phyloP scores from a whole-genome alignment of 2,888 invertebrate genomes.

The Tyria jacobaeae region DNA sequence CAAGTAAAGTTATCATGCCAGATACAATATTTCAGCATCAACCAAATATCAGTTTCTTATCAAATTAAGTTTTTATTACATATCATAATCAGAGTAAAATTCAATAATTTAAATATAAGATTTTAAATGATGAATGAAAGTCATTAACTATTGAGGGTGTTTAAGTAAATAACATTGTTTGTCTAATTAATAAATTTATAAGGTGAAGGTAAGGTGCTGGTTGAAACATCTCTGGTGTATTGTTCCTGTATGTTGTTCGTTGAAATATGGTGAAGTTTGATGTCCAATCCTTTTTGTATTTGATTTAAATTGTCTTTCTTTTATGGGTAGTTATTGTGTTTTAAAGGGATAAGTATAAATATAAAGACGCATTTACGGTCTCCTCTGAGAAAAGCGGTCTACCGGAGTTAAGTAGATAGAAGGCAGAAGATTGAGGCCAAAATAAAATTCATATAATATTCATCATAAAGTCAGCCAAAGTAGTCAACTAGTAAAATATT shows the following conservation, averaged over 20 bases:
- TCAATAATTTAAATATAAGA: no score
- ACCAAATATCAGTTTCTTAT: no score
- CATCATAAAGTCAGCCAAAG: no score
- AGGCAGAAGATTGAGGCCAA: no score
- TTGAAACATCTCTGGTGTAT: conserved; percentile 46
- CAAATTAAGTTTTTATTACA: no score
- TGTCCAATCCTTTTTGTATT: not conserved
- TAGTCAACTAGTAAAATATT: no score
- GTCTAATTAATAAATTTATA: conserved; percentile 66
- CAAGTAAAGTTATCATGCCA: no score
- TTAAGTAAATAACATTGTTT: conserved; percentile 33
- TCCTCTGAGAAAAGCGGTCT: not conserved
- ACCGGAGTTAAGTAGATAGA: no score
- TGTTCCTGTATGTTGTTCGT: conserved; percentile 33
- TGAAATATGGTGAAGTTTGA: conserved; percentile 19
- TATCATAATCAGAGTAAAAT: no score
- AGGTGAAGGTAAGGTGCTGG: conserved; percentile 50
- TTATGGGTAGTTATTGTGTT: not conserved
- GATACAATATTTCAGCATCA: no score
- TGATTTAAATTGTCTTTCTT: not conserved
- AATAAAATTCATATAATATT: no score
- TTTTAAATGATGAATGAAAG: no score
- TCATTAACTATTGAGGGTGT: conserved; percentile 18
- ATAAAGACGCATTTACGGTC: not conserved
- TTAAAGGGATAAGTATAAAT: not conserved